These are phyloP conservation scores for Andricus quercusramuli DNA, from an alignment of 2,888 invertebrate genomes.

Conservation along the genomic window DNA sequence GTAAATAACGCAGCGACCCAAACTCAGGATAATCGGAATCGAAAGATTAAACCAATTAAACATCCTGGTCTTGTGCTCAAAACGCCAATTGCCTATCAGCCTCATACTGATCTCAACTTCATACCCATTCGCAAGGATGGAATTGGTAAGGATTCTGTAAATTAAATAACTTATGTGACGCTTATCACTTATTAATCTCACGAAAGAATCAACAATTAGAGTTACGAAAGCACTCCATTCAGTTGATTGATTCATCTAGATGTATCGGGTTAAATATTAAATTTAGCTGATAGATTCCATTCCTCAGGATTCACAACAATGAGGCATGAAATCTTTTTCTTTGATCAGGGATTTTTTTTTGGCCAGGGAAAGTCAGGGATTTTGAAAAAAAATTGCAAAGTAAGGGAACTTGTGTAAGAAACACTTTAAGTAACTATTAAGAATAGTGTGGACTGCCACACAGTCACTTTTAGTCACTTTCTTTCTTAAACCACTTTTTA, in stretches of 20 bases:
- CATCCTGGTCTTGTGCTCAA: constrained; percentile 87
- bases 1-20: constrained; percentile 81
- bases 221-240: too few species aligned
- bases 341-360: not conserved
- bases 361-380: too few species aligned
- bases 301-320: too few species aligned
- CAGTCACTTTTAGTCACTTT: too few species aligned
- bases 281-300: not conserved
- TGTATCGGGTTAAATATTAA: not conserved
- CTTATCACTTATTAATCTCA: too few species aligned
- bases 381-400: too few species aligned
- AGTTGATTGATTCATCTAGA: not conserved
- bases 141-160: constrained; percentile 84
- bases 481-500: too few species aligned
- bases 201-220: too few species aligned
- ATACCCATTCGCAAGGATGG: constrained; percentile 93
- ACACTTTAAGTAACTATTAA: too few species aligned
- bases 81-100: constrained; percentile 89
- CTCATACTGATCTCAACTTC: constrained; percentile 90
- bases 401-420: too few species aligned
- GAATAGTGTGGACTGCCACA: too few species aligned
- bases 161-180: too few species aligned
- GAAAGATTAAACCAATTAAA: constrained; percentile 87
- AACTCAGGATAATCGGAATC: constrained; percentile 80
- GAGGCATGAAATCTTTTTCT: constrained; percentile 29